Evolutionary conservation across 2,797 vertebrate species (phyloP).

Genomic region (Hapalemur alaotrensis): DNA sequence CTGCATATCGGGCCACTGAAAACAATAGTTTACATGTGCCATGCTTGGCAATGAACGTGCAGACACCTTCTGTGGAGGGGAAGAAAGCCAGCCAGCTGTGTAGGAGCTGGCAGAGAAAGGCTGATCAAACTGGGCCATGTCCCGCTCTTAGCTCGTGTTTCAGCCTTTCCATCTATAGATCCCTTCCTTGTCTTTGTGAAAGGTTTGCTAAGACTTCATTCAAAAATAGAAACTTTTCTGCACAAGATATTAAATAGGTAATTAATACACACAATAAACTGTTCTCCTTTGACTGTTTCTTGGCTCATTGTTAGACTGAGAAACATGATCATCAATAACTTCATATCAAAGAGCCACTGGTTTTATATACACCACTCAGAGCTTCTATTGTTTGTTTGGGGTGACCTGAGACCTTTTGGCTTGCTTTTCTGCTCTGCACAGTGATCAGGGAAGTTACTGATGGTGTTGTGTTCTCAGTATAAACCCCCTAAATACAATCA

Average conservation of each 20-base stretch:
- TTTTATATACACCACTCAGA: not conserved
- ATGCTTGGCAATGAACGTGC: not conserved
- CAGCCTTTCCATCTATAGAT: not conserved
- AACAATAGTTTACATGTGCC: not conserved
- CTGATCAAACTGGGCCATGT: accelerated
- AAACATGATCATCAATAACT: not conserved
- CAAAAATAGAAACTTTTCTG: not conserved
- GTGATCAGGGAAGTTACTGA: not conserved
- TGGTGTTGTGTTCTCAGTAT: not conserved
- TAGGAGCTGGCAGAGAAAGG: no score
- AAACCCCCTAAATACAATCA: not conserved
- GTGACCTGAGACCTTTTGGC: not conserved
- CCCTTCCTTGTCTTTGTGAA: not conserved
- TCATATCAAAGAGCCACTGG: not conserved
- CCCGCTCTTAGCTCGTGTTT: not conserved
- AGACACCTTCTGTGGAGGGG: no score
- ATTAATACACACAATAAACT: not conserved
- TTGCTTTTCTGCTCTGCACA: not conserved
- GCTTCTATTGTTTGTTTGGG: not conserved
- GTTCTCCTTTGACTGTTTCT: not conserved
- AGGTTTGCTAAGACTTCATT: not conserved
- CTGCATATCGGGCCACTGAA: not conserved
- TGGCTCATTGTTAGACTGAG: not conserved
- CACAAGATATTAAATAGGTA: not conserved
- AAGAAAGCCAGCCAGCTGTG: not conserved